Base-by-base conservation (phyloP, 2,888 invertebrate species). In the Cryptocephalus moraei region DNA sequence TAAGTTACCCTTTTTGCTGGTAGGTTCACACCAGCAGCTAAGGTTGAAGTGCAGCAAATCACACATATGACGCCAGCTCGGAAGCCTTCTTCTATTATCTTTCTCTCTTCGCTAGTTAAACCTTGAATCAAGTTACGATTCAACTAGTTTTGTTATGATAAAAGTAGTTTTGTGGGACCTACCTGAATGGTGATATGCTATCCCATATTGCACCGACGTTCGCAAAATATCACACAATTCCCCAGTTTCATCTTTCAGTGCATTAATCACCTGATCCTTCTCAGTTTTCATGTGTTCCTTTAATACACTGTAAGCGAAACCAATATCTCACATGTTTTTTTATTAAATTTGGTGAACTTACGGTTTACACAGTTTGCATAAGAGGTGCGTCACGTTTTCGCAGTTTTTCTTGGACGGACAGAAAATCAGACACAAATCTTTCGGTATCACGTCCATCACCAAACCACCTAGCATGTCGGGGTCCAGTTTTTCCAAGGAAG, bases 1-100 rank as follows among this genome's bases (percentile, higher is more conserved):
- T 36, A 55, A 61, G 22, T 59, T 63, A 78, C 91, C 62, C 94
- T 78, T 71, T 82, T 81, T 1, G 95, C 95, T 10, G 96, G 96
- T 56, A 97, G 76, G 77, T 97, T 97, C 32, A 97, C 93, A 3
- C 96, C 96, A 14, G 96, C 95, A n/a, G 96, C 96, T 54, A 97
- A 74, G 0, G 96, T 97, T 1, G 95, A 94, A 0, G 96, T 97
- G 66, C 94, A 95, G 65, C 93, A 91, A 53, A 97, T 78, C 32
- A 93, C 86, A 50, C 83, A 87, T 33, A 97, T 71, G n/a, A 80
- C 81, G 0, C 91, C 91, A n/a, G 78, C 75, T 53, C 84, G 78
- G 67, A 87, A 94, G 1, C 82, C 86, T 47, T 86, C 88, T 68
- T 96, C 95, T 11, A 96, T 74, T 44, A 91, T 73, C 53, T 77